Evolutionary conservation across 2,797 vertebrate species (phyloP).

Genomic region (Rallus crepitans): DNA sequence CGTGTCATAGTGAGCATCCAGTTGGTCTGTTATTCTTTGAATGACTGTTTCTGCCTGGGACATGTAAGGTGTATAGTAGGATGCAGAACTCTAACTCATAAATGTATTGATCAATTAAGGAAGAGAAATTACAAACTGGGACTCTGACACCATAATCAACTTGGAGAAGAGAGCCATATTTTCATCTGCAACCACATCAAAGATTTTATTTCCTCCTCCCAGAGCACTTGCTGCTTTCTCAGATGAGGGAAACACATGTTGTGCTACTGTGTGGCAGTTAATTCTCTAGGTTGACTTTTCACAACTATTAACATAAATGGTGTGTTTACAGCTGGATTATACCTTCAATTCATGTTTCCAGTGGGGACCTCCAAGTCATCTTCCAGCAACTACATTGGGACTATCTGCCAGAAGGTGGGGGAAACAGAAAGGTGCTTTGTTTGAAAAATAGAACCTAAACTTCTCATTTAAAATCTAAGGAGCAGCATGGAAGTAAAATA

Average conservation of each 20-base stretch:
- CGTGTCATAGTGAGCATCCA: not conserved
- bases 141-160: not conserved
- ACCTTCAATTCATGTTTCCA: not conserved
- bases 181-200: not conserved
- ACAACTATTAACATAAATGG: not conserved
- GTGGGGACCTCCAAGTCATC: not conserved
- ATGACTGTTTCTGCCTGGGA: not conserved
- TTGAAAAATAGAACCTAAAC: slow-evolving; percentile 8
- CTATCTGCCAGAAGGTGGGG: not conserved
- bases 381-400: not conserved
- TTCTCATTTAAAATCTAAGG: slow-evolving; percentile 7
- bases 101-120: not conserved
- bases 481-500: not conserved
- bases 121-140: not conserved
- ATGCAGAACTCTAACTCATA: not conserved
- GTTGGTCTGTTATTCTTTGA: not conserved
- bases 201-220: not conserved
- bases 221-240: not conserved
- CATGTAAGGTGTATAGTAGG: not conserved
- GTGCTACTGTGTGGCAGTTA: not conserved
- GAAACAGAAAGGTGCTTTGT: not conserved
- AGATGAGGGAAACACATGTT: no score
- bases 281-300: not conserved
- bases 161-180: not conserved
- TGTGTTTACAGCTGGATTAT: not conserved